Evolutionary conservation across 2,797 vertebrate genomes (phyloP).

Genomic region (Rhyacichthys aspro): DNA sequence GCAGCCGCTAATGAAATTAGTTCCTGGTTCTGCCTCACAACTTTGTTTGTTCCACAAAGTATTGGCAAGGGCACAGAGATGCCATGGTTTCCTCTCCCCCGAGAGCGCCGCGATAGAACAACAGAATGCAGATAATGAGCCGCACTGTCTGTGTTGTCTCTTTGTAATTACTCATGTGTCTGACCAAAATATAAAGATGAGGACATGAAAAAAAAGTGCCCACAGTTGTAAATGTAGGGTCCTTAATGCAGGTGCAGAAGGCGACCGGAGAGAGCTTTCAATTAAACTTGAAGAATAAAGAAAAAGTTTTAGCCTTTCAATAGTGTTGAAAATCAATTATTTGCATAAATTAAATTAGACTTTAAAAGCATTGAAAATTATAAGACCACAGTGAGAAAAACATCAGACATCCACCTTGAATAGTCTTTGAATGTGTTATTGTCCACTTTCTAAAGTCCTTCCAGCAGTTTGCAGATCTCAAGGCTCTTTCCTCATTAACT

Average conservation of each 20-base stretch:
- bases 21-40: constrained; percentile 83
- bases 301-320: too few species aligned
- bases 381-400: too few species aligned
- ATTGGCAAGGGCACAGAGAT: constrained; percentile 79
- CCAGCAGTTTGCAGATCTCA: too few species aligned
- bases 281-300: too few species aligned
- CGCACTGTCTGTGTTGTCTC: constrained; percentile 55
- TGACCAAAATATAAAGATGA: constrained; percentile 63
- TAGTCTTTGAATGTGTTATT: too few species aligned
- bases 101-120: constrained; percentile 61
- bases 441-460: too few species aligned
- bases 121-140: constrained; percentile 71
- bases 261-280: neutral
- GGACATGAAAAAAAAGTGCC: constrained; percentile 24
- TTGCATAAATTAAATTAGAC: too few species aligned
- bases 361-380: too few species aligned
- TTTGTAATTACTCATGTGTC: constrained; percentile 67
- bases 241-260: neutral
- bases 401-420: too few species aligned
- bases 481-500: too few species aligned
- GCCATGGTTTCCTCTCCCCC: constrained; percentile 67
- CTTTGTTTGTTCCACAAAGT: constrained; percentile 83
- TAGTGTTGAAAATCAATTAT: too few species aligned
- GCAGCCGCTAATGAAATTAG: constrained; percentile 85
- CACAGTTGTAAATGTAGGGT: constrained; percentile 7